These are phyloP conservation scores for Patella caerulea DNA, from an alignment of 2,888 invertebrate species.

Conservation along the genomic window DNA sequence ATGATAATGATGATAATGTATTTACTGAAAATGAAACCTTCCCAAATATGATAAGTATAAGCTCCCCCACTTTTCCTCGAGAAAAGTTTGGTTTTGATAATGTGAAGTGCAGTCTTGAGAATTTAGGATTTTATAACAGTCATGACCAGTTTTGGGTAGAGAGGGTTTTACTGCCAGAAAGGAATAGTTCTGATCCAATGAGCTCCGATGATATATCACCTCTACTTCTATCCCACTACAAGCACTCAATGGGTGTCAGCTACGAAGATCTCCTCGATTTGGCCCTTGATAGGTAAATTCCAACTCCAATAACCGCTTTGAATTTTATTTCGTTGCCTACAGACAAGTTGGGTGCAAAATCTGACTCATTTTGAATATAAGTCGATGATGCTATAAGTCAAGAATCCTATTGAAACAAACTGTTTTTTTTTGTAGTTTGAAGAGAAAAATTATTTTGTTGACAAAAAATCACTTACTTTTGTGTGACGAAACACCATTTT, in stretches of 20 bases:
- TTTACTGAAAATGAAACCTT: conserved; percentile 30
- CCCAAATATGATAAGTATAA: conserved; percentile 7
- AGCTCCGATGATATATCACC: conserved; percentile 73
- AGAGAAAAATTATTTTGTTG: too few species aligned
- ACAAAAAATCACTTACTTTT: too few species aligned
- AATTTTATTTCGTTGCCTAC: too few species aligned
- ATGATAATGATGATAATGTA: conserved; percentile 52
- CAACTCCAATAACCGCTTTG: background rate
- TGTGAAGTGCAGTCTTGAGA: conserved; percentile 58
- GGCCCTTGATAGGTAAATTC: conserved; percentile 79
- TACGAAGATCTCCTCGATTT: conserved; percentile 93
- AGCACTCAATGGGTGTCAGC: conserved; percentile 81
- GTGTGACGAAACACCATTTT: too few species aligned
- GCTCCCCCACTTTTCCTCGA: background rate
- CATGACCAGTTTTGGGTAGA: conserved; percentile 66
- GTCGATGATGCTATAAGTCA: too few species aligned
- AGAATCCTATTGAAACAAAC: too few species aligned
- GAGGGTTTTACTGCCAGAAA: conserved; percentile 48
- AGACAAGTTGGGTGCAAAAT: background rate
- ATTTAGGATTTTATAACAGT: conserved; percentile 62
- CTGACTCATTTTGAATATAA: background rate
- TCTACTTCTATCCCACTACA: conserved; percentile 68
- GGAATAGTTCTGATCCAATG: conserved; percentile 43
- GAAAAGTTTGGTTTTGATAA: conserved; percentile 45
- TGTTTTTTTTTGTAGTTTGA: too few species aligned